These are phyloP conservation scores for Eutolmus rufibarbis DNA, from an alignment of 2,888 invertebrate genomes.

Conservation along the genomic window DNA sequence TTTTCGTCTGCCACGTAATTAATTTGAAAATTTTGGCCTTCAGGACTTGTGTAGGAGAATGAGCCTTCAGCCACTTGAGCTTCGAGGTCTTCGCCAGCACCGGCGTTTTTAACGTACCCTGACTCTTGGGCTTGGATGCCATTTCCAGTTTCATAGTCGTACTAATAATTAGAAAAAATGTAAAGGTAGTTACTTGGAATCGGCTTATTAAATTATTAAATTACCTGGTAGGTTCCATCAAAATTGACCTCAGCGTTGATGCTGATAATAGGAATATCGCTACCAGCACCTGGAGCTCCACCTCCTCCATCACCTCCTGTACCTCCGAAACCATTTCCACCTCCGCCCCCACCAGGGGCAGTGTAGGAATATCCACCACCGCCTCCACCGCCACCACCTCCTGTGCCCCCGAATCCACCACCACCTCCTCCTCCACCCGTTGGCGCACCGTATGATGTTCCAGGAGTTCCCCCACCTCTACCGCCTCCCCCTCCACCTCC, in stretches of 20 bases:
- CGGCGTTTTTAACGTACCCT: slow-evolving; percentile 75
- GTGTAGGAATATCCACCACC: neutral
- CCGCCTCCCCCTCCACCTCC: slow-evolving; percentile 12
- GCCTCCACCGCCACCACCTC: neutral
- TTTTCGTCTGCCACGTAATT: slow-evolving; percentile 77
- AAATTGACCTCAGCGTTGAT: slow-evolving; percentile 57
- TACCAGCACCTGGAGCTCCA: slow-evolving; percentile 48
- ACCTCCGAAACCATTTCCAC: slow-evolving; percentile 2
- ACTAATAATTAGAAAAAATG: slow-evolving; percentile 57
- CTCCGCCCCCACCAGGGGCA: neutral
- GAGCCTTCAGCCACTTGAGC: slow-evolving; percentile 75
- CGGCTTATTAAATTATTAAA: neutral
- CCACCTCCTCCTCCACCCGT: slow-evolving; percentile 3
- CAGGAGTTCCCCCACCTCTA: neutral
- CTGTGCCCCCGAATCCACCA: neutral
- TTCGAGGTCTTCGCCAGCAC: slow-evolving; percentile 68
- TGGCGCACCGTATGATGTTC: neutral
- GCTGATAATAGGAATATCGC: slow-evolving; percentile 58
- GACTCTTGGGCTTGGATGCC: slow-evolving; percentile 76
- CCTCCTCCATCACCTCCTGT: slow-evolving; percentile 43
- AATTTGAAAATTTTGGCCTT: slow-evolving; percentile 71
- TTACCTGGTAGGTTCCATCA: slow-evolving; percentile 60
- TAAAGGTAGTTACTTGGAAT: neutral
- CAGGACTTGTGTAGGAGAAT: slow-evolving; percentile 76
- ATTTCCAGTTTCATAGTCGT: slow-evolving; percentile 78